phyloP scores from a whole-genome alignment of 2,797 vertebrate species.

The Acanthis flammea region DNA sequence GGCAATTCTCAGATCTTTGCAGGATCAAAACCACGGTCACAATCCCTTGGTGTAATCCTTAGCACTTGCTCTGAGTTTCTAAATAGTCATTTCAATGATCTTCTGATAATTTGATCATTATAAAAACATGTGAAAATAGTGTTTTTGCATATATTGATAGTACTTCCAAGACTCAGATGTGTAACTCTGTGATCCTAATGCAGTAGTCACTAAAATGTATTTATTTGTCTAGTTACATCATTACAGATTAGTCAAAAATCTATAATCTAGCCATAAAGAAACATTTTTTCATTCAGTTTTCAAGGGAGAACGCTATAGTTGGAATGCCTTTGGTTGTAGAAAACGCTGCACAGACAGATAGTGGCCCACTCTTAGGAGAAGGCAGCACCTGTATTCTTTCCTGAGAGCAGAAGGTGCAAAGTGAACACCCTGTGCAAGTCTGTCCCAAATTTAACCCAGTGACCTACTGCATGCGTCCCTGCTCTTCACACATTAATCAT shows the following conservation, averaged over 20 bases:
- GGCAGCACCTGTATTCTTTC: background rate
- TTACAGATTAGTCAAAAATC: background rate
- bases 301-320: background rate
- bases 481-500: slow-evolving; percentile 32
- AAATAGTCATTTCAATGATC: background rate
- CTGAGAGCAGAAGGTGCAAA: background rate
- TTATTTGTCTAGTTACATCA: background rate
- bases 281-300: background rate
- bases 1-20: background rate
- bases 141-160: background rate
- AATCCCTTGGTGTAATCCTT: background rate
- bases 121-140: background rate
- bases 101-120: background rate
- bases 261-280: background rate
- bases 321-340: background rate
- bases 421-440: background rate
- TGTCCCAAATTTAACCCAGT: slow-evolving; percentile 34
- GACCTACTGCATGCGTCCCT: background rate
- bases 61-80: background rate
- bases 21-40: background rate
- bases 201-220: background rate
- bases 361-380: background rate
- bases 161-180: background rate
- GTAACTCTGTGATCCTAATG: background rate
- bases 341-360: background rate